phyloP scores from a whole-genome alignment of 1,140 invertebrate species.

The Epicauta chinensis region DNA sequence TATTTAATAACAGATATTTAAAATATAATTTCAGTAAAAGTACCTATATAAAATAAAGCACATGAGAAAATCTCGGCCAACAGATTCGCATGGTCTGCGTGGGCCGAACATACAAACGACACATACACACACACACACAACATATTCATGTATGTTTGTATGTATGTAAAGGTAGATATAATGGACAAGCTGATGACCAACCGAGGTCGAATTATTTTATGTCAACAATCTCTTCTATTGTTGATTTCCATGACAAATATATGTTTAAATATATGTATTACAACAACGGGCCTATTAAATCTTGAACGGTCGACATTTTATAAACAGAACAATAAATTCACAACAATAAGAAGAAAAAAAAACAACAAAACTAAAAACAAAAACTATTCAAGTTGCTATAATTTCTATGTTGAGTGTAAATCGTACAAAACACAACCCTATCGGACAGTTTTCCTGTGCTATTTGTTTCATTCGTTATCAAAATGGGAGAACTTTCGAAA shows the following conservation, averaged over 20 bases:
- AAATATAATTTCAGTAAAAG: conserved; percentile 29
- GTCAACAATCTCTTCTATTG: conserved; percentile 9
- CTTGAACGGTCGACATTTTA: no score
- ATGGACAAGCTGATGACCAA: conserved; percentile 16
- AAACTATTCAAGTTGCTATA: no score
- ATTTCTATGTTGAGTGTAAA: no score
- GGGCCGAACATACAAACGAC: conserved; percentile 20
- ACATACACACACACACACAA: background rate
- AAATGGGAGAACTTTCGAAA: no score
- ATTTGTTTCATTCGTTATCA: no score
- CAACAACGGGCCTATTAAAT: background rate
- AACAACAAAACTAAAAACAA: no score
- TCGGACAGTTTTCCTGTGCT: no score
- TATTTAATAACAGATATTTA: conserved; percentile 32
- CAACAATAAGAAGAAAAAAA: no score
- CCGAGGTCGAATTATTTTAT: conserved; percentile 15
- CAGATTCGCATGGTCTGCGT: conserved; percentile 34
- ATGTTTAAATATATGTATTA: no score
- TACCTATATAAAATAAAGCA: conserved; percentile 25
- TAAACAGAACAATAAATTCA: no score
- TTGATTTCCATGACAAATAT: background rate
- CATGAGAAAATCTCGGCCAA: conserved; percentile 33
- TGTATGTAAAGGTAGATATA: background rate
- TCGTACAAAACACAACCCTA: no score
- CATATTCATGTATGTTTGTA: no score